These are phyloP conservation scores for Papilio gigon DNA, from an alignment of 2,888 invertebrate genomes.

Conservation along the genomic window DNA sequence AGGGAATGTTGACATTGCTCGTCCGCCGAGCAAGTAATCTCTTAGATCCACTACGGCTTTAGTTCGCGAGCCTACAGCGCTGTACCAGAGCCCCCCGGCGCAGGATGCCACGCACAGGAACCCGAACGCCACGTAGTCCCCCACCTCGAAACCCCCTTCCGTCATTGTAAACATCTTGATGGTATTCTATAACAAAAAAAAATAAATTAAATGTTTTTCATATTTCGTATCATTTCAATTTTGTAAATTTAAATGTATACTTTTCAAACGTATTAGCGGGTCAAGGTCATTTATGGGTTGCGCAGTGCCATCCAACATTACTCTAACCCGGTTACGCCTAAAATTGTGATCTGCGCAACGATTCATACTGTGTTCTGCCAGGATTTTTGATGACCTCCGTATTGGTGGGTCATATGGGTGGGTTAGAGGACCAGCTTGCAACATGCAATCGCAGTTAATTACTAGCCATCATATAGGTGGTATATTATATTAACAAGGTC, in stretches of 20 bases:
- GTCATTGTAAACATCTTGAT: conserved; percentile 70
- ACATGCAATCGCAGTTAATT: too few relatives aligned
- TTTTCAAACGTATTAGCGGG: not conserved
- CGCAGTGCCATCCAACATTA: too few relatives aligned
- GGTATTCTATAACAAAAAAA: conserved; percentile 26
- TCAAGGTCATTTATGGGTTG: not conserved
- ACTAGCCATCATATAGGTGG: too few relatives aligned
- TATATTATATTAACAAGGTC: too few relatives aligned
- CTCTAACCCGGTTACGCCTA: too few relatives aligned
- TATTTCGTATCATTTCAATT: not conserved
- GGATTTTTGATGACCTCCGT: too few relatives aligned
- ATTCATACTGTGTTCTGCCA: too few relatives aligned
- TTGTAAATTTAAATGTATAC: too few relatives aligned
- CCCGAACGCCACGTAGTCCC: conserved; percentile 86
- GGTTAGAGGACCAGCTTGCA: too few relatives aligned
- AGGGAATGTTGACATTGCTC: conserved; percentile 89
- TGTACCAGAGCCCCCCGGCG: conserved; percentile 88
- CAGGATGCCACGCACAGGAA: conserved; percentile 87
- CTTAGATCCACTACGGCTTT: conserved; percentile 82
- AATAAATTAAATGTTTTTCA: conserved; percentile 10
- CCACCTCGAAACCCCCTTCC: conserved; percentile 69
- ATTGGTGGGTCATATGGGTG: too few relatives aligned
- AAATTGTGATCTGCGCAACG: too few relatives aligned
- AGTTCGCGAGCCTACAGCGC: conserved; percentile 79
- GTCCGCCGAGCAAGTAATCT: conserved; percentile 90